phyloP scores from a whole-genome alignment of 2,888 invertebrate genomes.

The Xestia ashworthii region DNA sequence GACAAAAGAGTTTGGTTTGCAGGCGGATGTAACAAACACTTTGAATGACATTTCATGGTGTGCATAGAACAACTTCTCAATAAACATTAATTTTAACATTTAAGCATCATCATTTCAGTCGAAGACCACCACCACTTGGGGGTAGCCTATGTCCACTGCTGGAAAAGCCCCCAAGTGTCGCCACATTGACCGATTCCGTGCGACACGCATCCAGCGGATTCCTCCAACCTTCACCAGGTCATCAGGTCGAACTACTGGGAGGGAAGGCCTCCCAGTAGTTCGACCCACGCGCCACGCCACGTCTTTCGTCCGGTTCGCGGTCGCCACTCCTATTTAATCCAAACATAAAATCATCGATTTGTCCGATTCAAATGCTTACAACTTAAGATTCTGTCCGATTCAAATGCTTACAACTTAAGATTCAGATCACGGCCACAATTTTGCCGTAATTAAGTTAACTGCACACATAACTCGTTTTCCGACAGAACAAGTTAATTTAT shows the following conservation, averaged over 20 bases:
- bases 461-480: slow-evolving; percentile 20
- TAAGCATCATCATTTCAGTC: no score
- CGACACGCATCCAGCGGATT: no score
- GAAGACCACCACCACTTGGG: no score
- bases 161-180: no score
- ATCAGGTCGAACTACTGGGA: no score
- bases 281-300: no score
- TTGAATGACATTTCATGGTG: neutral
- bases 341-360: neutral
- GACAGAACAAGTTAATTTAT: slow-evolving; percentile 18
- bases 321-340: no score
- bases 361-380: neutral
- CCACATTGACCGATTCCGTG: no score
- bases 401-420: slow-evolving; percentile 1
- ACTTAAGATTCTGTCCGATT: neutral
- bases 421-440: slow-evolving; percentile 23
- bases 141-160: no score
- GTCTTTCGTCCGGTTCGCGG: no score
- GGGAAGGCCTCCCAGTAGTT: no score
- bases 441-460: slow-evolving; percentile 29
- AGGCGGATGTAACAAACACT: neutral
- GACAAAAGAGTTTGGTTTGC: neutral
- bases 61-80: neutral
- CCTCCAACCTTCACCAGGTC: no score
- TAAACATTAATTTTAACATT: neutral